Evolutionary conservation across 2,888 invertebrate species (phyloP).

Genomic region (Imbricaverruca yamaguchii): DNA sequence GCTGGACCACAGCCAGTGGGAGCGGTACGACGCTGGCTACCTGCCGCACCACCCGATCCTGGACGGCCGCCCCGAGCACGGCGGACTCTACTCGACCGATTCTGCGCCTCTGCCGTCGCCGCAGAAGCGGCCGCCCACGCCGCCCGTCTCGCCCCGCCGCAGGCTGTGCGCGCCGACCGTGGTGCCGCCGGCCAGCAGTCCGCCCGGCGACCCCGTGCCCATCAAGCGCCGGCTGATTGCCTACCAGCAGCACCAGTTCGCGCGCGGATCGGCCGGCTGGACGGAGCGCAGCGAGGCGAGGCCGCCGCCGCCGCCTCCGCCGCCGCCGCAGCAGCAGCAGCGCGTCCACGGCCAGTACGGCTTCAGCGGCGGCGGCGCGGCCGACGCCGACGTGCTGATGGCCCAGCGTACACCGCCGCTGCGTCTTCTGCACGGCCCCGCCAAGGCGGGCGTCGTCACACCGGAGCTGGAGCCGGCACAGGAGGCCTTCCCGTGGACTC

Average conservation of each 20-base stretch:
- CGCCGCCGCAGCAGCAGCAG: slow-evolving; percentile 1
- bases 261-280: not conserved
- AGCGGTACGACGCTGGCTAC: not conserved
- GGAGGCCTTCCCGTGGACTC: not conserved
- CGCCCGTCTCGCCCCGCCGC: not conserved
- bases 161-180: slow-evolving; percentile 18
- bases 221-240: slow-evolving; percentile 17
- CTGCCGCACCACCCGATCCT: not conserved
- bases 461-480: not conserved
- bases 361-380: not conserved
- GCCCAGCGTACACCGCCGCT: not conserved
- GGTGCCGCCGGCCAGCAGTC: slow-evolving; percentile 10
- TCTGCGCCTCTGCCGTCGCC: not conserved
- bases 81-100: not conserved
- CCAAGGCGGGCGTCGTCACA: not conserved
- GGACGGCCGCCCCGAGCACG: not conserved
- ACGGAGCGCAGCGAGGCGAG: not conserved
- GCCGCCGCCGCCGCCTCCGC: not conserved
- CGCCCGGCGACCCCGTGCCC: slow-evolving; percentile 1
- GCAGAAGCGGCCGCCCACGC: slow-evolving; percentile 18
- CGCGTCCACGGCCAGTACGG: not conserved
- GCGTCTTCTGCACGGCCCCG: not conserved
- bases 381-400: not conserved
- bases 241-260: not conserved
- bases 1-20: slow-evolving; percentile 1